These are phyloP conservation scores for Drosophila busckii DNA, from an alignment of 1,140 invertebrate genomes.

Conservation along the genomic window DNA sequence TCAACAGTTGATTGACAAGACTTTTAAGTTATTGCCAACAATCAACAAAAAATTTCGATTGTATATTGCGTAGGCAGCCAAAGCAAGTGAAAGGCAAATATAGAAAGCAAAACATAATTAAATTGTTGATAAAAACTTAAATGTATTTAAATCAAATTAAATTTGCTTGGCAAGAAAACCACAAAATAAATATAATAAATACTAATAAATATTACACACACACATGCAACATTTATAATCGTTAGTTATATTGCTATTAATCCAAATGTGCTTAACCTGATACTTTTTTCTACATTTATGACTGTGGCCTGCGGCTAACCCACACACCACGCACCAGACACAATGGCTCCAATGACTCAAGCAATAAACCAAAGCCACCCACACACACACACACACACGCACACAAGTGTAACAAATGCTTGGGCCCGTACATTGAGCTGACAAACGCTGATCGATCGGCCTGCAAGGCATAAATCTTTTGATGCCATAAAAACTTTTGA, in stretches of 20 bases:
- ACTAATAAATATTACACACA: no score
- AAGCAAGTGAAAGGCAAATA: conserved; percentile 57
- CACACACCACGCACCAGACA: conserved; percentile 51
- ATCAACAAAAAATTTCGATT: conserved; percentile 51
- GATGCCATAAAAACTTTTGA: conserved; percentile 37
- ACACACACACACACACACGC: conserved; percentile 32
- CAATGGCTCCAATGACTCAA: conserved; percentile 55
- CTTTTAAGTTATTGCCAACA: conserved; percentile 69
- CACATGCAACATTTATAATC: no score
- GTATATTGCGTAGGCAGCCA: conserved; percentile 55
- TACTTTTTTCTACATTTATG: conserved; percentile 17
- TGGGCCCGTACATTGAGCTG: conserved; percentile 33
- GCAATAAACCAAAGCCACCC: conserved; percentile 39
- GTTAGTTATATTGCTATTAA: conserved; percentile 15
- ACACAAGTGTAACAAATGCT: not conserved
- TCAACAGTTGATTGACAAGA: conserved; percentile 73
- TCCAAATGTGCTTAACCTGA: conserved; percentile 29
- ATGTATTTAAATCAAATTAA: conserved; percentile 14
- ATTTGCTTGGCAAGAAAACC: conserved; percentile 43
- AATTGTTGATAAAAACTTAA: conserved; percentile 5
- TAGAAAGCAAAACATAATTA: not conserved
- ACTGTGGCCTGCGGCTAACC: conserved; percentile 40
- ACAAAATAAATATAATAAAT: no score
- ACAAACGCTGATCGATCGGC: conserved; percentile 71
- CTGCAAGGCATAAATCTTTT: conserved; percentile 52